Evolutionary conservation across 2,113 vertebrate species (phyloP), one percentile per base, ranked within the genome.

Genomic region (Nibea albiflora): DNA sequence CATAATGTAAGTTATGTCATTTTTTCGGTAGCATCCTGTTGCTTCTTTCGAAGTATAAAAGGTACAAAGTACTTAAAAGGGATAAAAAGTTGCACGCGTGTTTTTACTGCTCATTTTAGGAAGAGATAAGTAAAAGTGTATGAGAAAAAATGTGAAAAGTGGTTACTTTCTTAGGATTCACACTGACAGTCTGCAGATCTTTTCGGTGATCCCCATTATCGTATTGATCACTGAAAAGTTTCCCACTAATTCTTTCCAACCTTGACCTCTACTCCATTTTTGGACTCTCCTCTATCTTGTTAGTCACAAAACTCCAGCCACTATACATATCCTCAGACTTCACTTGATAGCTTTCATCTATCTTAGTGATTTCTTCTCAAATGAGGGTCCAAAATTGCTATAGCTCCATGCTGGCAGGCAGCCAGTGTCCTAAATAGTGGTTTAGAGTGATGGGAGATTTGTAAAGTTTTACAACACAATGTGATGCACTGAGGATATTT

Each of bases 321-420:
- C 46, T 42, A 22, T 20, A 19, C 22, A 74, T 74, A 54, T 39
- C 44, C 31, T 35, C 62, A 54, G 42, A 63, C 11, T 57, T 65
- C 22, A 17, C 58, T 44, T 46, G 76, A 68, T 75, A 39, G 24
- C 60, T 44, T 71, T 53, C 71, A 75, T 81, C 62, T n/a, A 70
- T 75, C 47, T 58, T 64, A 53, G 53, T 85, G 46, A 69, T 61
- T 14, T 69, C 46, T 76, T 67, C 24, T 80, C 50, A 70, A 50
- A 80, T 54, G 22, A 74, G 52, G 49, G 17, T 22, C 60, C 16
- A 61, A 66, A 84, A 85, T 85, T 70, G 73, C 28, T 46, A 63
- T 39, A 76, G 20, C 49, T 54, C 49, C 9, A 42, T 46, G 11
- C 50, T 85, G 71, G 65, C 44, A 68, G 24, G 1, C 11, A 4